Base-by-base conservation (phyloP, 1,140 invertebrate species). In the Halictus rubicundus region DNA sequence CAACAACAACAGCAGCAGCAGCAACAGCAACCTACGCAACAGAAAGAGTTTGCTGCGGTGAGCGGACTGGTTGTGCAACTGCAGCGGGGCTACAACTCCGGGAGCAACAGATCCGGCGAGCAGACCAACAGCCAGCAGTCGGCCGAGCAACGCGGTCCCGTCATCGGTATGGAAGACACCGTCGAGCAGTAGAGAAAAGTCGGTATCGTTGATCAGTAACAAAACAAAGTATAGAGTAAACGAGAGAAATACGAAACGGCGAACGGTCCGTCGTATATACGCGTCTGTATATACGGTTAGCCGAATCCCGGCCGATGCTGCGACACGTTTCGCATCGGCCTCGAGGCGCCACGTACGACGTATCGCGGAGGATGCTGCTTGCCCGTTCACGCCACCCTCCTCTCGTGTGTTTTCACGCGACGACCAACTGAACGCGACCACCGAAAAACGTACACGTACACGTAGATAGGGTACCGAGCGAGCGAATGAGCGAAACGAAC, bases 51-150 rank as follows among this genome's bases (percentile, higher is more conserved):
- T 64, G 89, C 84, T 71, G 84, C 86, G 19, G 86, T 90, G 71
- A 90, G 91, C 86, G 92, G 90, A 27, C 87, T 93, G 81, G 92
- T 91, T 68, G 92, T 92, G 74, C 92, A 93, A 88, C 85, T 92
- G 82, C 91, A 92, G 75, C 89, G 91, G 86, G 87, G 89, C 71
- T 91, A 90, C 84, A 89, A 86, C 73, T 84, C 85, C 81, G 87
- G 79, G 49, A 82, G 68, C 60, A 81, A 27, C 80, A 81, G 85
- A 73, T 82, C 88, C 81, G 76, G 70, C 84, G 74, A 88, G 65
- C 65, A 81, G 78, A 59, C 78, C 54, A 89, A 85, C 79, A 82
- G 78, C 42, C 84, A 91, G 73, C 89, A 79, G 57, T 60, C 87
- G 80, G 80, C 89, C 84, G 90, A 92, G 84, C 90, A 90, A 78